Evolutionary conservation across 2,888 invertebrate species (phyloP), one percentile per base, ranked within the genome.

Genomic region (Pristionchus entomophagus): DNA sequence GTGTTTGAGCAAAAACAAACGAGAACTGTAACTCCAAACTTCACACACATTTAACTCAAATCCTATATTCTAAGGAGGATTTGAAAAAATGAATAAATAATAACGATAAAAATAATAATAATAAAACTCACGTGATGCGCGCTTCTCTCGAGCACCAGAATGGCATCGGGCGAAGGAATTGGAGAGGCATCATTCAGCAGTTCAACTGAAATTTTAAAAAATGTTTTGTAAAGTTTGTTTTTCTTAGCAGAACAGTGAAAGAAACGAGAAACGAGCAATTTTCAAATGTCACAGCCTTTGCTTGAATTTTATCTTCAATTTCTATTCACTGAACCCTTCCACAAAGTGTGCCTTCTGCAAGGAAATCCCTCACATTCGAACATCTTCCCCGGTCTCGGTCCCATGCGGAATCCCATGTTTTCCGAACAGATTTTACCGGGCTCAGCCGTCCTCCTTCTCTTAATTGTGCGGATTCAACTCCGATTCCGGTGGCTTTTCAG

Each of bases 171-270:
- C 4, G 78, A 80, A 6, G 78, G 51, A 2, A 51, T 29, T 19
- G 51, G 78, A 26, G 78, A 80, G 0, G 51, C 29, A 26, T 80
- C 78, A n/a, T 80, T 80, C 29, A 80, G 49, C n/a, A 80, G 51
- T 19, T 80, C 78, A 4, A 51, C 73, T 73, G 73, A 26, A 73
- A 73, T 38, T 14, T 45, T 45, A 22, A 56, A 22, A 56, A 56
- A 14, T 5, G n/a, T 56, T n/a, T n/a, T n/a, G n/a, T n/a, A n/a
- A n/a, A n/a, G n/a, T n/a, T n/a, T n/a, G n/a, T n/a, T n/a, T n/a
- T n/a, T n/a, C n/a, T n/a, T n/a, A n/a, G n/a, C n/a, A n/a, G n/a
- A n/a, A n/a, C n/a, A n/a, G n/a, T n/a, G n/a, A n/a, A n/a, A n/a
- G n/a, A n/a, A n/a, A n/a, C n/a, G n/a, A n/a, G n/a, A n/a, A n/a